Evolutionary conservation across 1,140 invertebrate species (phyloP).

Genomic region (Temnothorax curvispinosus): DNA sequence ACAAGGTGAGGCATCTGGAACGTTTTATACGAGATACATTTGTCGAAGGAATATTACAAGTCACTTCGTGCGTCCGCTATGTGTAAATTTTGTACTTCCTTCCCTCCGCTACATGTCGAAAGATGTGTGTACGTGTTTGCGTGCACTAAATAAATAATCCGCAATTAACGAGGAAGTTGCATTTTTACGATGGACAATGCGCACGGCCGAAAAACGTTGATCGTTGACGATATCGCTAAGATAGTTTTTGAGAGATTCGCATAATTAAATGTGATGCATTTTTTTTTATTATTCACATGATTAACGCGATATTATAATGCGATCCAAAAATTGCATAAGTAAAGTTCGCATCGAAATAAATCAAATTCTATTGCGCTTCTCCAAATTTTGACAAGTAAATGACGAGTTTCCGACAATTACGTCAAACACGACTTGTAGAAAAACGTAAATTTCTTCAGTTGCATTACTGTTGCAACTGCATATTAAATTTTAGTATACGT

Average conservation of each 20-base stretch:
- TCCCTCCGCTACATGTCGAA: slow-evolving; percentile 43
- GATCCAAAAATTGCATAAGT: background rate
- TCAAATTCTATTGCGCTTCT: background rate
- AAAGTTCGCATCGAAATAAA: background rate
- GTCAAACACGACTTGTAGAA: background rate
- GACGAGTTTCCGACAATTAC: background rate
- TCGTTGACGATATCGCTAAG: background rate
- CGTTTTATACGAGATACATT: slow-evolving; percentile 47
- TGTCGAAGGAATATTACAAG: slow-evolving; percentile 48
- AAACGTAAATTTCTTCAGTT: background rate
- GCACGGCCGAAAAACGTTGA: slow-evolving; percentile 9
- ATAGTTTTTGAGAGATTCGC: background rate
- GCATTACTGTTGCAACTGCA: no score
- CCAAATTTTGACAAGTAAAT: background rate
- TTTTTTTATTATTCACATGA: background rate
- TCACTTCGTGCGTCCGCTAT: slow-evolving; percentile 36
- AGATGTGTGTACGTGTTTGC: background rate
- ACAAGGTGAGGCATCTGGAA: slow-evolving; percentile 43
- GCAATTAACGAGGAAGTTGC: slow-evolving; percentile 38
- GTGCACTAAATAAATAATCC: slow-evolving; percentile 15
- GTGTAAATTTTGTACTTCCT: slow-evolving; percentile 48
- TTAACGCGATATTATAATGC: background rate
- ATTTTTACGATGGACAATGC: slow-evolving; percentile 12
- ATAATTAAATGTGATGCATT: background rate
- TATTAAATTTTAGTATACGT: background rate